phyloP scores from a whole-genome alignment of 1,140 invertebrate genomes.

The Pseudomyrmex dendroicus region DNA sequence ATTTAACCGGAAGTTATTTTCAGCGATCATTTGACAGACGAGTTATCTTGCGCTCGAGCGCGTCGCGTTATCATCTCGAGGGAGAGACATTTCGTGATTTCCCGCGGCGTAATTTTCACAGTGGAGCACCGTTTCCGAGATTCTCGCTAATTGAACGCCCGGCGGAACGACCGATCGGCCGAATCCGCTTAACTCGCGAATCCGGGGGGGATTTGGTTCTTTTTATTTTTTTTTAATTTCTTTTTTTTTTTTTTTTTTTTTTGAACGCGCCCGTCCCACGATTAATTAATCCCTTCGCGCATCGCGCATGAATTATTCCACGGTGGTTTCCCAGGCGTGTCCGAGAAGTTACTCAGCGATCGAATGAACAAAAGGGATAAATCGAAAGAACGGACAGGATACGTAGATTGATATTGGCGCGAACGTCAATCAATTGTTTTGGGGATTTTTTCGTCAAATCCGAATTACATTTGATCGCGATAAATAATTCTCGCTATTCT shows the following conservation, averaged over 20 bases:
- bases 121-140: background rate
- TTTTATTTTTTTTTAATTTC: background rate
- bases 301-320: constrained; percentile 34
- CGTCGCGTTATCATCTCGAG: background rate
- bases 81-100: constrained; percentile 26
- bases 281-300: constrained; percentile 42
- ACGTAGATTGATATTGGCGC: constrained; percentile 44
- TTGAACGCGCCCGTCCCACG: background rate
- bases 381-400: constrained; percentile 22
- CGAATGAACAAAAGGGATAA: constrained; percentile 5
- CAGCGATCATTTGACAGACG: constrained; percentile 19
- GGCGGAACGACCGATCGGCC: constrained; percentile 39
- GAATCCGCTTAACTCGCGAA: constrained; percentile 58
- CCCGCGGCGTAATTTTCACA: constrained; percentile 17
- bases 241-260: background rate
- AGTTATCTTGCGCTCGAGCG: background rate
- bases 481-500: constrained; percentile 26
- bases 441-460: constrained; percentile 1
- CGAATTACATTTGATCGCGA: constrained; percentile 35
- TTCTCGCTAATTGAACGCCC: constrained; percentile 53
- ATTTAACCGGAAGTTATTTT: constrained; percentile 37
- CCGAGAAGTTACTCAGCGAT: constrained; percentile 6
- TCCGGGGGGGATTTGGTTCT: background rate
- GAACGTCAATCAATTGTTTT: constrained; percentile 44
- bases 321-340: background rate